Base-by-base conservation (phyloP, 2,888 invertebrate species). In the Syrista parreyssii region DNA sequence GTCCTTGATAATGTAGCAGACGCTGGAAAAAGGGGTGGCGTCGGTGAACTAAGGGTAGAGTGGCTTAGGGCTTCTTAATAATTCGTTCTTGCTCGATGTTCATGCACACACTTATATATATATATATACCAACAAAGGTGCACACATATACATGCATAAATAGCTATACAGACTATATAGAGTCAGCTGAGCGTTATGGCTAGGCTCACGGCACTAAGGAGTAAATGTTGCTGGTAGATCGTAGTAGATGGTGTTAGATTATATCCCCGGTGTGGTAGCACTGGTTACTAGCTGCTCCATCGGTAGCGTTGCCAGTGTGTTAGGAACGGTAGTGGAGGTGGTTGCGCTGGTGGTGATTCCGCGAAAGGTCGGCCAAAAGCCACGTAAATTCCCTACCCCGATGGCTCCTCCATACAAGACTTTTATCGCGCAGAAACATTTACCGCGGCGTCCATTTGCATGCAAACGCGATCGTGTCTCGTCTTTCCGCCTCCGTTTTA, bases 391-490 rank as follows among this genome's bases (percentile, higher is more conserved):
- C 86, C 84, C 55, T 23, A 55, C 55, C 85, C 86, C 84, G 84
- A 87, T 85, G 85, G 81, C 80, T 83, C 72, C 83, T 78, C 77
- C 78, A 82, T 88, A 87, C 88, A 86, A 86, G 86, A 89, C 88
- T 88, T 89, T 89, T 88, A 88, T 90, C 88, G 88, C 84, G 84
- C 77, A 86, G 88, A 89, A 89, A 88, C 89, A 88, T 90, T 90
- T 89, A 89, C 88, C 87, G 80, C 83, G 82, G 74, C 71, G 74
- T 79, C 79, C 83, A 89, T 89, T 89, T 89, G 87, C 89, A 89
- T 89, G 88, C 84, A 88, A 89, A 89, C 88, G 86, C 86, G 87
- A 88, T 87, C 85, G 81, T 79, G 81, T 83, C 83, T 82, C 83
- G 80, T 82, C 82, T 80, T 80, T 78, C 78, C 78, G 78, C 79